These are phyloP conservation scores for Mus minutoides DNA, from an alignment of 2,797 vertebrate species.

Conservation along the genomic window DNA sequence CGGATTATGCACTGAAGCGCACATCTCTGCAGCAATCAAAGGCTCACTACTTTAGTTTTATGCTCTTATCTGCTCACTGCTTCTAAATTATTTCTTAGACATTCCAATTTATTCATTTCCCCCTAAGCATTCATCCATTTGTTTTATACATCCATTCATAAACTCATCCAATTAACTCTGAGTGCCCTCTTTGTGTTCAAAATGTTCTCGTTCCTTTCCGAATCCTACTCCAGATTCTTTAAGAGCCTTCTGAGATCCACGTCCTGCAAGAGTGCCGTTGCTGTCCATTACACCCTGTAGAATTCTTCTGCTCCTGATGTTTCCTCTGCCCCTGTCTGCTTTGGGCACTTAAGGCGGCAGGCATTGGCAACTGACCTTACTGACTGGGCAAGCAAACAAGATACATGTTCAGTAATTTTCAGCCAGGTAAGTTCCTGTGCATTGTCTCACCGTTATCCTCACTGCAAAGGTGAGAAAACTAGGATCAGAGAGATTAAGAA, in stretches of 20 bases:
- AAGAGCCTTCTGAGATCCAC: not conserved
- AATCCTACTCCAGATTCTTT: conserved; percentile 1
- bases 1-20: not conserved
- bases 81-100: not conserved
- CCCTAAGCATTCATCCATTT: not conserved
- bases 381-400: not conserved
- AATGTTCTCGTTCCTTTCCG: not conserved
- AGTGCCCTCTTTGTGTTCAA: not conserved
- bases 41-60: conserved; percentile 4
- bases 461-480: conserved; percentile 1
- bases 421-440: not conserved
- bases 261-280: not conserved
- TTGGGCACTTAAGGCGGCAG: not conserved
- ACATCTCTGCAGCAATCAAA: not conserved
- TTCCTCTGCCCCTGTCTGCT: not conserved
- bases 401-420: not conserved
- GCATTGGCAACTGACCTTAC: not conserved
- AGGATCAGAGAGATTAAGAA: not conserved
- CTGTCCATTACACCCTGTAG: not conserved
- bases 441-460: not conserved
- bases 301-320: not conserved
- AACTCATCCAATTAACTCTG: not conserved
- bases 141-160: not conserved
- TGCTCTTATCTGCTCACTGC: not conserved
- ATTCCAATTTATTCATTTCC: conserved; percentile 14